Conservation (phyloP, 1,140 invertebrate species). For the Oscheius sp. region DNA sequence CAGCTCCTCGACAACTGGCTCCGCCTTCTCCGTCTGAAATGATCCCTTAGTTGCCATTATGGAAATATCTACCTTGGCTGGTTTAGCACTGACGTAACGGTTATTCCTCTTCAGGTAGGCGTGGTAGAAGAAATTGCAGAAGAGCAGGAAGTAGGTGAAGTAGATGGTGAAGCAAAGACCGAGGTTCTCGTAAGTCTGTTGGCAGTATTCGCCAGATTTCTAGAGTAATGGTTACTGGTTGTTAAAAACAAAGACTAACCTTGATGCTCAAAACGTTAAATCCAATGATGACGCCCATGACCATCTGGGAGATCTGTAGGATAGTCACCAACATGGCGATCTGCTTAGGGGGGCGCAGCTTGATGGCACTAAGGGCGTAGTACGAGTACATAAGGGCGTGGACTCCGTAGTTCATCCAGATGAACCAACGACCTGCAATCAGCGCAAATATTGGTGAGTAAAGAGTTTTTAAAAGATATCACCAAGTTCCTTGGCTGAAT, state of each 20-base stretch:
- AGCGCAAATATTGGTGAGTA: too few relatives aligned
- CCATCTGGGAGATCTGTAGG: slow-evolving; percentile 89
- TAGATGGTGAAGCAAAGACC: slow-evolving; percentile 91
- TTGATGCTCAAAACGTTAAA: slow-evolving; percentile 72
- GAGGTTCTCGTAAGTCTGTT: slow-evolving; percentile 82
- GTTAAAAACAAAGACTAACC: slow-evolving; percentile 21
- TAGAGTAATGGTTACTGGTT: not conserved
- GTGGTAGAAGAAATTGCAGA: slow-evolving; percentile 66
- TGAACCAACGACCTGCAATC: slow-evolving; percentile 81
- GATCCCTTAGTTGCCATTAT: not conserved
- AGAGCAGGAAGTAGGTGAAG: slow-evolving; percentile 68
- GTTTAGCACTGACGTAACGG: slow-evolving; percentile 10
- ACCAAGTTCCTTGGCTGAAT: too few relatives aligned
- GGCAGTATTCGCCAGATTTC: slow-evolving; percentile 69
- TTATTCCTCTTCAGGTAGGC: slow-evolving; percentile 64
- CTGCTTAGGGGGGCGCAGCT: slow-evolving; percentile 77
- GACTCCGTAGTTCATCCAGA: slow-evolving; percentile 98
- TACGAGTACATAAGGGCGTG: slow-evolving; percentile 97
- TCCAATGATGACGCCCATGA: slow-evolving; percentile 85
- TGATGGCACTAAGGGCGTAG: slow-evolving; percentile 81
- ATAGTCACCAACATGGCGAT: slow-evolving; percentile 88
- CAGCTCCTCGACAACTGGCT: not conserved
- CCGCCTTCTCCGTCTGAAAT: slow-evolving; percentile 1
- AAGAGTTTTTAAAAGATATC: too few relatives aligned
- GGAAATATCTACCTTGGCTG: not conserved